Conservation (phyloP, 2,888 invertebrate genomes). For the Rhagonycha lutea region DNA sequence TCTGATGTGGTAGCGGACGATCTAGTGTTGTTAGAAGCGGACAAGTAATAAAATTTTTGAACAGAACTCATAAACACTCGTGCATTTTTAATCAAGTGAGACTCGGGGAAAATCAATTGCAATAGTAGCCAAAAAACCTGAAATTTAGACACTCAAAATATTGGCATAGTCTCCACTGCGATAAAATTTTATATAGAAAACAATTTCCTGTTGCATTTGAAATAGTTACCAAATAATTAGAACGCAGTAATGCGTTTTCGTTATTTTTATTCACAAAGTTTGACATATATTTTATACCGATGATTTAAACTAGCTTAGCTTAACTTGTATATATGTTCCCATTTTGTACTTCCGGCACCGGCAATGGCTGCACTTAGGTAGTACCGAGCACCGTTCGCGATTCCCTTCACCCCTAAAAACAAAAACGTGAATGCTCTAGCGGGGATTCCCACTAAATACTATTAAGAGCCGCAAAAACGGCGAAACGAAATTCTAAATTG, state of each 20-base stretch:
- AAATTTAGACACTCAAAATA: slow-evolving; percentile 31
- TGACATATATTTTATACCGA: slow-evolving; percentile 34
- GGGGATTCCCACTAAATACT: slow-evolving; percentile 44
- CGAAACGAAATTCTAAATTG: slow-evolving; percentile 58
- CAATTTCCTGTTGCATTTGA: slow-evolving; percentile 32
- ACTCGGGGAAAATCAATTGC: slow-evolving; percentile 39
- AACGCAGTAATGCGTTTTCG: slow-evolving; percentile 29
- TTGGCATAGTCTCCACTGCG: slow-evolving; percentile 29
- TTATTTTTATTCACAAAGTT: slow-evolving; percentile 35
- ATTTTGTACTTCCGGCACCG: slow-evolving; percentile 42
- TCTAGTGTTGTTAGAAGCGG: slow-evolving; percentile 78
- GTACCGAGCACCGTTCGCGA: slow-evolving; percentile 31
- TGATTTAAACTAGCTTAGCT: slow-evolving; percentile 36
- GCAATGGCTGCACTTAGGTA: slow-evolving; percentile 28
- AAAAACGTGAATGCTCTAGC: slow-evolving; percentile 22
- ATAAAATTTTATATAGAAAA: slow-evolving; percentile 40
- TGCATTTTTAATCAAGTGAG: slow-evolving; percentile 44
- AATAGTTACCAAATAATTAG: slow-evolving; percentile 31
- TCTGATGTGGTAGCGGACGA: slow-evolving; percentile 95
- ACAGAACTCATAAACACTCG: slow-evolving; percentile 42
- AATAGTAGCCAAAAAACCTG: slow-evolving; percentile 45
- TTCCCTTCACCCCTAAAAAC: slow-evolving; percentile 19
- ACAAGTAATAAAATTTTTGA: slow-evolving; percentile 59
- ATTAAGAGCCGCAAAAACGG: slow-evolving; percentile 40
- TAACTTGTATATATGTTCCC: slow-evolving; percentile 40